Conservation (phyloP, 2,797 vertebrate genomes). For the Gastrophryne carolinensis region DNA sequence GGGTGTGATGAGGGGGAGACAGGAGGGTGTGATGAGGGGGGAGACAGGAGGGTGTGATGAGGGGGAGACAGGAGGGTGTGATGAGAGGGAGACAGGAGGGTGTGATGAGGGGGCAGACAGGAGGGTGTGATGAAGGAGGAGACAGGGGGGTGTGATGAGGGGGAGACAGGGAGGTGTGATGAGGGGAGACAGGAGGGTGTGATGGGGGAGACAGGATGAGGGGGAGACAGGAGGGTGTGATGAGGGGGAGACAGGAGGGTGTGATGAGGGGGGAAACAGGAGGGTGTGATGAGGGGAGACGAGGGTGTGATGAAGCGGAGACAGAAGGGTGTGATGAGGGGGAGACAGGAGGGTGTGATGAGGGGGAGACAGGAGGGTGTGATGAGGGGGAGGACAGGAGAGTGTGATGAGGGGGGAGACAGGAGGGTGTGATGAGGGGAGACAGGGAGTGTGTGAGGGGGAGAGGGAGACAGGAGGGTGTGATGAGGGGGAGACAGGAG, state of each 20-base stretch:
- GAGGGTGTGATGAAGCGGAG: no score
- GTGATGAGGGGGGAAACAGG: no score
- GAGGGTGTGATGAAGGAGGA: not conserved
- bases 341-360: no score
- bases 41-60: not conserved
- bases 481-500: not conserved
- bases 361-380: no score
- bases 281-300: no score
- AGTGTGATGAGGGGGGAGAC: no score
- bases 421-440: no score
- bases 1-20: not conserved
- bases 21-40: no score
- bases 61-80: not conserved
- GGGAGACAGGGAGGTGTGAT: not conserved
- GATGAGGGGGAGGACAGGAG: no score
- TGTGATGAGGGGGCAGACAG: not conserved
- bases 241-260: not conserved
- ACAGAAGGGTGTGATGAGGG: no score
- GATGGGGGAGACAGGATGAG: not conserved
- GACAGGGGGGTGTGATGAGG: not conserved
- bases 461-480: not conserved
- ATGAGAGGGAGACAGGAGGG: not conserved
- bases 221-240: not conserved
- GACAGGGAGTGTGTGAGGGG: no score
- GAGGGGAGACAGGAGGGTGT: not conserved